These are phyloP conservation scores for Eupeodes latifasciatus DNA, from an alignment of 2,888 invertebrate genomes.

Conservation along the genomic window DNA sequence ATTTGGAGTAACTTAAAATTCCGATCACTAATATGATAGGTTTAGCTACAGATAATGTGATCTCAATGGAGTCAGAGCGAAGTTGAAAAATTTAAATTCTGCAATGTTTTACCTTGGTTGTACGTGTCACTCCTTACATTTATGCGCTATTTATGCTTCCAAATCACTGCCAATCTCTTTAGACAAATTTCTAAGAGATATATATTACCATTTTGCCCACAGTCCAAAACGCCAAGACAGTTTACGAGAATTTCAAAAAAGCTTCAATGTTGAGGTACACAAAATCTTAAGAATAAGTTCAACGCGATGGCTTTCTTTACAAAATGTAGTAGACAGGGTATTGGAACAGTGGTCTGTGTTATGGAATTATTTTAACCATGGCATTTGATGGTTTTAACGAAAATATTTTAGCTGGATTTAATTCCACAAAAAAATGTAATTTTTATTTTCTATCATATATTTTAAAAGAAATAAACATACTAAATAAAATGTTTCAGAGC, in stretches of 20 bases:
- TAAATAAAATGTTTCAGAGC: neutral
- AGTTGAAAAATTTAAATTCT: slow-evolving; percentile 72
- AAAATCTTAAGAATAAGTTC: no score
- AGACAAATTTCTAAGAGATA: slow-evolving; percentile 77
- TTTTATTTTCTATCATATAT: neutral
- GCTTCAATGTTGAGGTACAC: neutral
- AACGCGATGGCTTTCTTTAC: neutral
- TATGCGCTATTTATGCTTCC: slow-evolving; percentile 78
- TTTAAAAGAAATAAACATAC: neutral
- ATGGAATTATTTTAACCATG: neutral
- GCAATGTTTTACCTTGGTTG: slow-evolving; percentile 78
- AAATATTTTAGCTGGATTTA: no score
- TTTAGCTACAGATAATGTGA: slow-evolving; percentile 7
- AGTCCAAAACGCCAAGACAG: slow-evolving; percentile 77
- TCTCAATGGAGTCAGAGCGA: slow-evolving; percentile 74
- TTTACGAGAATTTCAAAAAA: neutral
- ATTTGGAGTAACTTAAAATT: neutral
- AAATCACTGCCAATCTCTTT: slow-evolving; percentile 76
- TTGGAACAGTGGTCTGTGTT: neutral
- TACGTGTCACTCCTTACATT: slow-evolving; percentile 78
- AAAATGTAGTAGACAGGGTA: neutral
- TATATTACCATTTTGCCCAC: slow-evolving; percentile 78
- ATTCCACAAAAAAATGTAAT: no score
- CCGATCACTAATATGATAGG: neutral
- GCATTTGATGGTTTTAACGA: neutral